Conservation (phyloP, 35 echinoderm and acorn worm species). For the Chiridota heheva region DNA sequence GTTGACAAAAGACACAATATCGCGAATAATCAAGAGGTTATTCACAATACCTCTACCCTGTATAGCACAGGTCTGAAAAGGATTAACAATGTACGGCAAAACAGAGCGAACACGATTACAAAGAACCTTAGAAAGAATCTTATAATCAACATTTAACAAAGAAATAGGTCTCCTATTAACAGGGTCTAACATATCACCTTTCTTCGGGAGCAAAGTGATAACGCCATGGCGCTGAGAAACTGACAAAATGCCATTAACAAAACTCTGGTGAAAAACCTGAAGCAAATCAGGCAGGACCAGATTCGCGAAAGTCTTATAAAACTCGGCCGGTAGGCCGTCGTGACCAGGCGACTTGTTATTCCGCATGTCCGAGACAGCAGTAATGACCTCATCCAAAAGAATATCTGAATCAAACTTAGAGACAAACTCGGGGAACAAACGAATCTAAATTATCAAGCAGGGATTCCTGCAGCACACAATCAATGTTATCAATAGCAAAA, state of each 20-base stretch:
- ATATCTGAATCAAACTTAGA: neutral
- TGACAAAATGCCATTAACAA: neutral
- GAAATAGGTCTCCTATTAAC: constrained; percentile 29
- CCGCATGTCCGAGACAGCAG: neutral
- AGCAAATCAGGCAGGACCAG: constrained; percentile 33
- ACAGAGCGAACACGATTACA: neutral
- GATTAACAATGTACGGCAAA: constrained; percentile 13
- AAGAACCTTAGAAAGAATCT: constrained; percentile 22
- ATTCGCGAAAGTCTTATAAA: constrained; percentile 39
- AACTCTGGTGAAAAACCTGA: constrained; percentile 17
- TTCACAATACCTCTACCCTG: constrained; percentile 32
- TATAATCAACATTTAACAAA: constrained; percentile 51
- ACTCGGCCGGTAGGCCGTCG: constrained; percentile 58
- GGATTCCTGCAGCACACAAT: neutral
- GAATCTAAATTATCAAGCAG: constrained; percentile 2
- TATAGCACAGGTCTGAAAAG: constrained; percentile 26
- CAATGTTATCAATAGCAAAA: neutral
- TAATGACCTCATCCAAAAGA: constrained; percentile 9
- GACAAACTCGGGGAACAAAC: neutral
- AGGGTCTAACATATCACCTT: constrained; percentile 13
- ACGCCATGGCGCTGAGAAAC: constrained; percentile 24
- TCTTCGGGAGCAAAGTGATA: constrained; percentile 40
- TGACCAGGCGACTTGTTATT: constrained; percentile 56
- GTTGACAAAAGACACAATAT: constrained; percentile 25
- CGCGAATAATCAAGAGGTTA: constrained; percentile 32